A percentile compares a stretch with the other conserved stretches of the same genome.
These are phyloP conservation scores for Plagiodera versicolora DNA, from an alignment of 2,888 invertebrate genomes.

Conservation along the genomic window DNA sequence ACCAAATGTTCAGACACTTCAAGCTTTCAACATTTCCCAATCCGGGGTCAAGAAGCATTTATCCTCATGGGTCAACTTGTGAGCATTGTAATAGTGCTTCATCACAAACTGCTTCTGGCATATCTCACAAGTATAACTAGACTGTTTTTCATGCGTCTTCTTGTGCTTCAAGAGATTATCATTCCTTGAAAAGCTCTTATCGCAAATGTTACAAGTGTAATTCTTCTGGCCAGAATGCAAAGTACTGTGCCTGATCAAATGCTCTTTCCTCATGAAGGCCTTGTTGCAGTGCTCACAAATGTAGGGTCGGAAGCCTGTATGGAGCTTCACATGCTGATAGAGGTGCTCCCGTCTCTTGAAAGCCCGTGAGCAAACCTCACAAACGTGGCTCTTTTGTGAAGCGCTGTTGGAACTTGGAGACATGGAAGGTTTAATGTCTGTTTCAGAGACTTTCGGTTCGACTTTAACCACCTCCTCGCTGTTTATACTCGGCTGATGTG, in stretches of 20 bases:
- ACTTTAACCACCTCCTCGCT: conserved; percentile 12
- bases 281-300: conserved; percentile 67
- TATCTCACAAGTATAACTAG: conserved; percentile 65
- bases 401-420: conserved; percentile 5
- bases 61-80: conserved; percentile 58
- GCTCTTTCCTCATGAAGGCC: conserved; percentile 70
- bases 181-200: conserved; percentile 59
- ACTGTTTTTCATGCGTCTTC: conserved; percentile 61
- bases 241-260: conserved; percentile 66
- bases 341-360: conserved; percentile 72
- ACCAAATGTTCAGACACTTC: not conserved
- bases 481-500: conserved; percentile 1
- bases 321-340: conserved; percentile 68
- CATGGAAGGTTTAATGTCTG: conserved; percentile 21
- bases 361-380: conserved; percentile 64
- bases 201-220: conserved; percentile 63
- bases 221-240: conserved; percentile 70
- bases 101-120: conserved; percentile 69
- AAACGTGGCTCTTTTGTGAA: conserved; percentile 46
- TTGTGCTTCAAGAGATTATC: conserved; percentile 64
- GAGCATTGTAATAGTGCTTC: conserved; percentile 67
- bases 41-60: conserved; percentile 33
- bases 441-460: conserved; percentile 4
- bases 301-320: conserved; percentile 68
- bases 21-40: conserved; percentile 39